Percentiles rank a stretch among this genome's conserved stretches.
Evolutionary conservation across 2,888 invertebrate species (phyloP).

Genomic region (Lordiphosa fenestrarum): DNA sequence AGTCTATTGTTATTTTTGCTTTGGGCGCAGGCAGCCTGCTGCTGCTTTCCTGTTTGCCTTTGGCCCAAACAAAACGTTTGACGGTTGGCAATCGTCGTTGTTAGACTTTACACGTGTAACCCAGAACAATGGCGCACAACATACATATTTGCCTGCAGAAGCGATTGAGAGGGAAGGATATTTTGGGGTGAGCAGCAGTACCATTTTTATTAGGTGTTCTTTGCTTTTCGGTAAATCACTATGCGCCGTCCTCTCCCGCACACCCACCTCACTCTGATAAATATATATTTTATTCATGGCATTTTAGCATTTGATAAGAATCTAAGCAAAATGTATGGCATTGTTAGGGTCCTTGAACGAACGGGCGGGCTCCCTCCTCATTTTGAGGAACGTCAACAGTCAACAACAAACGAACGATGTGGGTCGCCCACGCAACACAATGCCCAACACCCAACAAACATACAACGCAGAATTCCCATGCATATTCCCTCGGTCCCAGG

Average conservation of each 20-base stretch:
- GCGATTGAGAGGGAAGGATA: slow-evolving; percentile 6
- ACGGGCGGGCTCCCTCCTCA: slow-evolving; percentile 33
- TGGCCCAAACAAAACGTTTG: slow-evolving; percentile 62
- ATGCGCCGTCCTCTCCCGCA: slow-evolving; percentile 12
- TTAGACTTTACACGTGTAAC: slow-evolving; percentile 57
- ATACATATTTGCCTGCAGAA: slow-evolving; percentile 40
- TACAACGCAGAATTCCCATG: slow-evolving; percentile 34
- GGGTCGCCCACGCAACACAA: slow-evolving; percentile 28
- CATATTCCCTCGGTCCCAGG: slow-evolving; percentile 23
- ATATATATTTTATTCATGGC: slow-evolving; percentile 59
- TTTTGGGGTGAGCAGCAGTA: slow-evolving; percentile 26
- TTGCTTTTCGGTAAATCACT: slow-evolving; percentile 54
- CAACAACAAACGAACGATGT: slow-evolving; percentile 10
- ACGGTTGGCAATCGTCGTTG: slow-evolving; percentile 50
- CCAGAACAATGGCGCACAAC: slow-evolving; percentile 26
- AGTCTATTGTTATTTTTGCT: slow-evolving; percentile 65
- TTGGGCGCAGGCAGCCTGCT: slow-evolving; percentile 34
- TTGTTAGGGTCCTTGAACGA: slow-evolving; percentile 38
- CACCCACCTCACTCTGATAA: background rate
- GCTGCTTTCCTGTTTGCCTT: slow-evolving; percentile 39
- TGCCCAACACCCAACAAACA: slow-evolving; percentile 10
- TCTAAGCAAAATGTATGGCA: slow-evolving; percentile 68
- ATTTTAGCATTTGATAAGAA: slow-evolving; percentile 68
- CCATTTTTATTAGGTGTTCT: slow-evolving; percentile 65
- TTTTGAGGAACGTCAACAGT: slow-evolving; percentile 5